Conservation (phyloP, 2,888 invertebrate genomes). For the Rhogogaster chlorosoma region DNA sequence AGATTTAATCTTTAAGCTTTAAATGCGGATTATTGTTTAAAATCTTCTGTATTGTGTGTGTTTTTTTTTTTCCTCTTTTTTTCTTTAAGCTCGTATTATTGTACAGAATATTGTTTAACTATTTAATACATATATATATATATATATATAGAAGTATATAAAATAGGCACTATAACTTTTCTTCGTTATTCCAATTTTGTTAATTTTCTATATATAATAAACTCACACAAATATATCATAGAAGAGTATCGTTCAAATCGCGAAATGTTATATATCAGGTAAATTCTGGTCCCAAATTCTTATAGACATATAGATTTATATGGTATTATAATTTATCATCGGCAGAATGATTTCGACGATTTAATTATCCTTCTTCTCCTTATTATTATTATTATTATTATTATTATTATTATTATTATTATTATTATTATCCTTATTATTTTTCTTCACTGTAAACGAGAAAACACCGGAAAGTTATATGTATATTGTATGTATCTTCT, state of each 20-base stretch:
- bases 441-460: not conserved
- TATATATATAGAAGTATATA: not conserved
- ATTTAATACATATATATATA: not conserved
- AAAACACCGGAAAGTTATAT: not conserved
- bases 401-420: no score
- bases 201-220: not conserved
- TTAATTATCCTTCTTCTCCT: not conserved
- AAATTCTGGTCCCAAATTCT: not conserved
- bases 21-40: not conserved
- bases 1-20: not conserved
- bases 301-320: not conserved
- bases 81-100: not conserved
- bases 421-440: not conserved
- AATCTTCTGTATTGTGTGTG: no score
- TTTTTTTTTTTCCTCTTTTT: not conserved
- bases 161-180: not conserved
- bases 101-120: not conserved
- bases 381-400: not conserved
- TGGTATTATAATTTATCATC: not conserved
- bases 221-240: not conserved
- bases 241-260: not conserved
- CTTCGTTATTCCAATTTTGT: not conserved
- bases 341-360: not conserved
- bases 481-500: no score
- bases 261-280: not conserved